Evolutionary conservation across 2,797 vertebrate genomes (phyloP).

Genomic region (Girardinus metallicus): DNA sequence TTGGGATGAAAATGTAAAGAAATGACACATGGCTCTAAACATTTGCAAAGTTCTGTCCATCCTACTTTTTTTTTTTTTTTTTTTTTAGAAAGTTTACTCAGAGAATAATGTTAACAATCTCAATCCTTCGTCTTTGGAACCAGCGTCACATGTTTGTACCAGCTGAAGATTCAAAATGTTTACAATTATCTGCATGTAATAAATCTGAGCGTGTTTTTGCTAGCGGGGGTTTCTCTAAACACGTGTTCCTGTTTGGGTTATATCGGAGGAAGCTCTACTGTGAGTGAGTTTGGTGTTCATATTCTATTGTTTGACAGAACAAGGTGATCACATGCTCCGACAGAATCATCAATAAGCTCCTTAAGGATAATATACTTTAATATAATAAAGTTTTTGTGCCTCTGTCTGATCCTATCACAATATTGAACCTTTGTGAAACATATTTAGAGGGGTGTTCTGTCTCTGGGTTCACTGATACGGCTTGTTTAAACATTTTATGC

Average conservation of each 20-base stretch:
- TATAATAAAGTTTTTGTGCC: slow-evolving; percentile 27
- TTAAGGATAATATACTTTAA: slow-evolving; percentile 8
- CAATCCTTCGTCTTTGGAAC: neutral
- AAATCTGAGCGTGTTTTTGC: neutral
- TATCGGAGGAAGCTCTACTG: neutral
- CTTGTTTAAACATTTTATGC: neutral
- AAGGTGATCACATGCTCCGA: slow-evolving; percentile 4
- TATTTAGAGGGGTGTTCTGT: slow-evolving; percentile 14
- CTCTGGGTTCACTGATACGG: neutral
- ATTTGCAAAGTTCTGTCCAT: neutral
- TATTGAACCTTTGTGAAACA: neutral
- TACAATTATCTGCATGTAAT: slow-evolving; percentile 38
- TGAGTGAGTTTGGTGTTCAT: slow-evolving; percentile 21
- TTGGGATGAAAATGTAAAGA: neutral
- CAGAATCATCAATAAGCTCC: neutral
- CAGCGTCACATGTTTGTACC: slow-evolving; percentile 37
- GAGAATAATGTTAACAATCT: neutral
- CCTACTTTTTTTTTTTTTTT: neutral
- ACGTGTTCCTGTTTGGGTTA: neutral
- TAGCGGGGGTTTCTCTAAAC: neutral
- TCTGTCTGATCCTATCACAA: slow-evolving; percentile 23
- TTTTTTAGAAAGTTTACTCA: neutral
- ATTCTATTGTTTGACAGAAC: slow-evolving; percentile 11
- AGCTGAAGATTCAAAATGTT: slow-evolving; percentile 45
- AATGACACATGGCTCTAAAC: neutral